Evolutionary conservation across 2,888 invertebrate genomes (phyloP).

Genomic region (Drosophila nigritarsus): DNA sequence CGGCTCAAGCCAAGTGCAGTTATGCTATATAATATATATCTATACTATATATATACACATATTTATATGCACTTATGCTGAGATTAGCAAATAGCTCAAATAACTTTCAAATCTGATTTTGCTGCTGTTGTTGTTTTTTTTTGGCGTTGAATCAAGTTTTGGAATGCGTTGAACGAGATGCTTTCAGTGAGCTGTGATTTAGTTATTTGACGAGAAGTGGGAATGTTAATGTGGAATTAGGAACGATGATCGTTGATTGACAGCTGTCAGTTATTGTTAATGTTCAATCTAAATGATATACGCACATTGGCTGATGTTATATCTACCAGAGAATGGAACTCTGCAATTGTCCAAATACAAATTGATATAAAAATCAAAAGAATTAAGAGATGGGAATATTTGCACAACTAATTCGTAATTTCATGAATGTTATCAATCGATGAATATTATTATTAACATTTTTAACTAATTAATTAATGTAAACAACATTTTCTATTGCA

Average conservation of each 20-base stretch:
- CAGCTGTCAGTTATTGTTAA: background rate
- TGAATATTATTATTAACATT: no score
- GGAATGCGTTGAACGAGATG: constrained; percentile 18
- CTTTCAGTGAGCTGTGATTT: constrained; percentile 16
- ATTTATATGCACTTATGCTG: constrained; percentile 3
- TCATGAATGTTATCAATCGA: no score
- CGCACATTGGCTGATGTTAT: background rate
- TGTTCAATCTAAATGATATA: background rate
- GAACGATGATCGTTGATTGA: background rate
- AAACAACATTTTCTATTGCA: no score
- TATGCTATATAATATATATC: background rate
- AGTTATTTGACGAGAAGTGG: constrained; percentile 23
- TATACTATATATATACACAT: constrained; percentile 1
- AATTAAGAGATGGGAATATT: no score
- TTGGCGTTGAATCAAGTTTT: constrained; percentile 7
- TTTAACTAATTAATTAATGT: no score
- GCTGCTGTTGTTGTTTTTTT: background rate
- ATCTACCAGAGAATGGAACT: background rate
- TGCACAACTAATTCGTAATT: no score
- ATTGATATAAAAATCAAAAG: background rate
- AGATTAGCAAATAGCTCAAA: constrained; percentile 25
- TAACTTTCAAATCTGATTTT: constrained; percentile 30
- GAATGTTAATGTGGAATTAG: constrained; percentile 21
- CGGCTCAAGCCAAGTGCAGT: constrained; percentile 24
- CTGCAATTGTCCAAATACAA: background rate